Evolutionary conservation across 2,113 vertebrate species (phyloP), one percentile per base, ranked within the genome.

Genomic region (Acinonyx jubatus): DNA sequence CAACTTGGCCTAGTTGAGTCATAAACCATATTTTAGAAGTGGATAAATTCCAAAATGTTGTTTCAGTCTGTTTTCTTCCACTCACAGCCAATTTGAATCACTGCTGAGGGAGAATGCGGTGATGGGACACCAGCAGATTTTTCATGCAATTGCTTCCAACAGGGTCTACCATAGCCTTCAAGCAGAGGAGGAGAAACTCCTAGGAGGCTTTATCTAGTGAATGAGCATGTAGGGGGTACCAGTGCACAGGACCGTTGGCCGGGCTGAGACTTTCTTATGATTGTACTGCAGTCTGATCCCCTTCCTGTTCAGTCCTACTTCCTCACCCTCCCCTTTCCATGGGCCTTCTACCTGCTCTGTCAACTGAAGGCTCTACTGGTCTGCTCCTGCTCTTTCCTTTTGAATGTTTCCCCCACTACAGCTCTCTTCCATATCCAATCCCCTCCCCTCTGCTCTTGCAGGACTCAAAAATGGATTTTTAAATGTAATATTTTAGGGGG

Each of bases 241-340:
- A 8, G 3, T 33, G 4, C 63, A 11, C 69, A 12, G 4, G 18
- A 8, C 12, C 25, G 7, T 1, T 27, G 74, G 29, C 13, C 3
- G 11, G 9, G 16, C 55, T 78, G 50, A 95, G 48, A 25, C 55
- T 91, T 57, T 57, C n/a, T 38, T 55, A 96, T 16, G 45, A 45
- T 10, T 31, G n/a, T 1, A 27, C 0, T 1, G 7, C 1, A 65
- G 12, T 50, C 18, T 4, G 18, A 57, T 4, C 1, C n/a, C 7
- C 7, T 23, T 74, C 12, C 16, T 78, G 10, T 8, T 1, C 23
- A 66, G 8, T 2, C 0, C 0, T 33, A 15, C 0, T 55, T 33
- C 2, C 19, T 82, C 80, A 48, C 21, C 23, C 9, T 15, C 25
- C n/a, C 14, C 27, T 65, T 86, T 89, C 73, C 73, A n/a, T 21